Conservation (phyloP, 2,113 vertebrate species). For the Peucedramus taeniatus region DNA sequence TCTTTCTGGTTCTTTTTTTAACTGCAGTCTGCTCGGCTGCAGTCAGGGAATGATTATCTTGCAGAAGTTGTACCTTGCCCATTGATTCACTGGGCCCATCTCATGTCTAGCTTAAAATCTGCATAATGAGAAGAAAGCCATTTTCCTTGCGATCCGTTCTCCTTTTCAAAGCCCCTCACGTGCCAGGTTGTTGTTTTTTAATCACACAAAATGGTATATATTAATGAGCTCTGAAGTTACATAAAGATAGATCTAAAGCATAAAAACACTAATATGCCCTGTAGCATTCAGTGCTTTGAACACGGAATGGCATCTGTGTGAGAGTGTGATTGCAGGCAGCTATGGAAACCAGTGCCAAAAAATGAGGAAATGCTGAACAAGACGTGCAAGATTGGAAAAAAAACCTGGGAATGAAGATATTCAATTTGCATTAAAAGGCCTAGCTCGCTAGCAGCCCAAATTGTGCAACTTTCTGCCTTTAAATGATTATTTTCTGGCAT, state of each 20-base stretch:
- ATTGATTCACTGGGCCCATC: background rate
- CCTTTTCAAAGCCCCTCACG: conserved; percentile 10
- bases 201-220: conserved; percentile 57
- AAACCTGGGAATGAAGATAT: conserved; percentile 18
- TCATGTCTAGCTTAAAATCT: background rate
- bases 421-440: conserved; percentile 22
- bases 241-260: conserved; percentile 44
- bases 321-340: conserved; percentile 17
- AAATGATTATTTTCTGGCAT: background rate
- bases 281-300: conserved; percentile 54
- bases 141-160: conserved; percentile 8
- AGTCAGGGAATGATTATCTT: background rate
- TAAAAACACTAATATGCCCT: conserved; percentile 36
- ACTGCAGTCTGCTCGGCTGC: background rate
- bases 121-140: conserved; percentile 20
- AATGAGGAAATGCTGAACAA: conserved; percentile 18
- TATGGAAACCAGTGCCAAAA: conserved; percentile 48
- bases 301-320: conserved; percentile 29
- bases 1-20: background rate
- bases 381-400: background rate
- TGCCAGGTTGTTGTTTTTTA: conserved; percentile 41
- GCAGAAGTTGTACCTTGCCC: background rate
- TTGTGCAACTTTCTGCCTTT: background rate
- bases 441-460: background rate
- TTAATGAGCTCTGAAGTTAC: conserved; percentile 60